Base-by-base conservation (phyloP, 37 sponge, comb jelly and placozoan genomes). In the Haliclona indistincta region DNA sequence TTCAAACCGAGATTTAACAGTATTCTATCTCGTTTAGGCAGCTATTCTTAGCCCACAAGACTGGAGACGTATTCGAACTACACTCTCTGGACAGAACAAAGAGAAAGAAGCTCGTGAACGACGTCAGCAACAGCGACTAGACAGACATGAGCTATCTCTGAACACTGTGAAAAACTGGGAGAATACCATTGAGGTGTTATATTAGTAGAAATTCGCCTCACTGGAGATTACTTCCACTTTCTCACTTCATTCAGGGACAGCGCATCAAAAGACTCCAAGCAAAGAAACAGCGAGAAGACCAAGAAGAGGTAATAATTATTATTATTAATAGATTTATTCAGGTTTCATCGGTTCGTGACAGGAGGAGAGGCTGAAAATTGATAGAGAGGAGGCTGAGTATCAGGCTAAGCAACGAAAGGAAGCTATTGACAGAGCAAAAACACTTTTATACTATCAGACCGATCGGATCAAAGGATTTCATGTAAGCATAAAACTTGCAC, bases 391-490 rank as follows among this genome's bases (percentile, higher is more conserved):
- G 52, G 91, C 86, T 5, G 47, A 81, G 61, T 88, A 77, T 51
- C 90, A 95, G 61, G 92, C 96, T 62, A 75, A 79, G 15, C 39
- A 75, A 62, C 37, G 96, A 10, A 87, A 71, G 47, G 84, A 88
- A 38, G 83, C 92, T 28, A 95, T 95, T 73, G 92, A 91, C 25
- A 49, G 70, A 19, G 96, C 96, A 35, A 95, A 88, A 63, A 88
- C 84, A 10, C 25, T 81, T 3, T 84, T 87, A 43, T 91, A 88
- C 64, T 81, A 91, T 38, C 89, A 95, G 52, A 95, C 96, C 8
- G 96, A 95, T 68, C 69, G 92, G 25, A 86, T 91, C 7, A 95
- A 88, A 60, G 74, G 74, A 45, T 91, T 95, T 63, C 89, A 95
- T 64, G 94, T 84, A 56, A 80, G 93, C 63, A 26, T 22, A 0